Evolutionary conservation across 2,113 vertebrate species (phyloP).

Genomic region (Rhinopomastus cyanomelas): DNA sequence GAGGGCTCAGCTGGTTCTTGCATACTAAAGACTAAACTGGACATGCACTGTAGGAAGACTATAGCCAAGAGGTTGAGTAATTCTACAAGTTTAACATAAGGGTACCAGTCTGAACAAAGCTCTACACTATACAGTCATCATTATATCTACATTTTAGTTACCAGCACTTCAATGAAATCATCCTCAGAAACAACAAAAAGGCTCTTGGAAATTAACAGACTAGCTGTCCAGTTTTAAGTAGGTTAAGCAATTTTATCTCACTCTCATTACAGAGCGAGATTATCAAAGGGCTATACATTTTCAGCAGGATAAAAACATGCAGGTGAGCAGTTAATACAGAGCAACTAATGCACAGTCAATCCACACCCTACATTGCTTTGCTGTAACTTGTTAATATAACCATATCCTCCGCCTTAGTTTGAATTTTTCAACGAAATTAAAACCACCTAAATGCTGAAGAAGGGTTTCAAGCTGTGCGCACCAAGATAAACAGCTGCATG

Average conservation of each 20-base stretch:
- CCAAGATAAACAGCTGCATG: neutral
- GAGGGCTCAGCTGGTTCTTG: neutral
- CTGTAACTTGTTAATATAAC: slow-evolving; percentile 25
- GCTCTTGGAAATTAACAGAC: neutral
- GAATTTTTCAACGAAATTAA: slow-evolving; percentile 2
- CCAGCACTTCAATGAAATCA: neutral
- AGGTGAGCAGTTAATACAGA: neutral
- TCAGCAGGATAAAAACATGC: neutral
- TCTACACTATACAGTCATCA: neutral
- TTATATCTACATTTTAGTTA: neutral
- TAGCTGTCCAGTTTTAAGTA: neutral
- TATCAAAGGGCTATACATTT: neutral
- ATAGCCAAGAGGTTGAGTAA: neutral
- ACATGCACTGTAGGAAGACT: neutral
- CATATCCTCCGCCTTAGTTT: neutral
- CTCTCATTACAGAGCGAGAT: neutral
- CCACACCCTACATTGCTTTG: slow-evolving; percentile 12
- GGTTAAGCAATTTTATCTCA: neutral
- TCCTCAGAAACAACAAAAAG: neutral
- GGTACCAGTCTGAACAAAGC: neutral
- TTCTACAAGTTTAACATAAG: neutral
- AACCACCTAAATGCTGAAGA: neutral
- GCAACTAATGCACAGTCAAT: neutral
- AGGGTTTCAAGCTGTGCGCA: neutral
- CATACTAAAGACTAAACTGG: neutral